These are phyloP conservation scores for Gobionotothen gibberifrons DNA, from an alignment of 2,797 vertebrate genomes.

Conservation along the genomic window DNA sequence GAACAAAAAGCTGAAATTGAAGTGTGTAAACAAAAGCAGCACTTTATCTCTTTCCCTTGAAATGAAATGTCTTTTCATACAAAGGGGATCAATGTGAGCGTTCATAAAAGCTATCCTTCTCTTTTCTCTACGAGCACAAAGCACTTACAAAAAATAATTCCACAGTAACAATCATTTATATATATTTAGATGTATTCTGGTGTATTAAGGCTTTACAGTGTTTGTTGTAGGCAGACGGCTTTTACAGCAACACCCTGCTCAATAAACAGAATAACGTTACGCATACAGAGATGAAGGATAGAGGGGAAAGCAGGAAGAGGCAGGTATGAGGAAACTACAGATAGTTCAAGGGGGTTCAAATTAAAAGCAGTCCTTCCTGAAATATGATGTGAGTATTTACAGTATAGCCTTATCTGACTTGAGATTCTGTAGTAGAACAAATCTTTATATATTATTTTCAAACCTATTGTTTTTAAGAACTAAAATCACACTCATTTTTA, in stretches of 20 bases:
- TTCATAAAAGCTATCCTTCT: neutral
- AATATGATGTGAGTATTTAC: neutral
- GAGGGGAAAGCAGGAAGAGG: neutral
- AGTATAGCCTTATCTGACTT: too few species aligned
- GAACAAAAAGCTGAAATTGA: slow-evolving; percentile 10
- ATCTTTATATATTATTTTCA: neutral
- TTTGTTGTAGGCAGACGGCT: neutral
- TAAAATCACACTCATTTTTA: neutral
- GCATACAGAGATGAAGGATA: neutral
- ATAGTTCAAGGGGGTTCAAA: neutral
- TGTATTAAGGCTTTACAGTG: slow-evolving; percentile 2
- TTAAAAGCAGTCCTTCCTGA: neutral
- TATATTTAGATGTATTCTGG: neutral
- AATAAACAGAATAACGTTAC: slow-evolving; percentile 16
- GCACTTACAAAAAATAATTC: neutral
- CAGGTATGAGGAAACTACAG: neutral
- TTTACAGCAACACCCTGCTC: slow-evolving; percentile 18
- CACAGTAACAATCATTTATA: neutral
- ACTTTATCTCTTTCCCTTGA: slow-evolving; percentile 16
- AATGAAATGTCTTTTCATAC: slow-evolving; percentile 12
- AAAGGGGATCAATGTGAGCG: neutral
- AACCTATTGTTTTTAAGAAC: neutral
- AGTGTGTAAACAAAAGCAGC: slow-evolving; percentile 21
- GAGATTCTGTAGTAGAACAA: neutral
- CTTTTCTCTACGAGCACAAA: neutral